A percentile compares a stretch with the other conserved stretches of the same genome.
Conservation (phyloP, 2,113 vertebrate genomes). For the Rhineura floridana region DNA sequence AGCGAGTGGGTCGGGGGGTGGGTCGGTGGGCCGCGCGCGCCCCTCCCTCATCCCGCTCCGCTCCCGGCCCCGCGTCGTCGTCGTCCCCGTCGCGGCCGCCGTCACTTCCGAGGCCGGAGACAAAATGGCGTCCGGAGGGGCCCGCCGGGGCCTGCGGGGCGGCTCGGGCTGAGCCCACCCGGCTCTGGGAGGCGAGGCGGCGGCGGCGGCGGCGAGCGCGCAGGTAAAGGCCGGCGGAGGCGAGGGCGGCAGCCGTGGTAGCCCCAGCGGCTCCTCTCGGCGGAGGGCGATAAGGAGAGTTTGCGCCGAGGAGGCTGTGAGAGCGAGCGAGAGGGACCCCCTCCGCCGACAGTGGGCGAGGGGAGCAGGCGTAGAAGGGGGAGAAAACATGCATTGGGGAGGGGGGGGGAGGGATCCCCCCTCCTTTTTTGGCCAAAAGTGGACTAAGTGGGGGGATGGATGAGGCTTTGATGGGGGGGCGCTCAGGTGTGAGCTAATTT, state of each 20-base stretch:
- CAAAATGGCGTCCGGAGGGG: conserved; percentile 75
- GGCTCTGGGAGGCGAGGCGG: background rate
- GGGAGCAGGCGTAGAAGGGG: background rate
- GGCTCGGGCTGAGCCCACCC: conserved; percentile 43
- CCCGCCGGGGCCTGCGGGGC: conserved; percentile 61
- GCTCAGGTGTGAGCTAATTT: too few relatives aligned
- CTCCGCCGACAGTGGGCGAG: too few relatives aligned
- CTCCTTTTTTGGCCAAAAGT: background rate
- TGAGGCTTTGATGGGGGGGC: too few relatives aligned
- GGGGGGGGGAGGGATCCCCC: background rate
- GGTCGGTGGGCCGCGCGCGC: background rate
- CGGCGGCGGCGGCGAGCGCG: background rate
- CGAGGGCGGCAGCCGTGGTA: background rate
- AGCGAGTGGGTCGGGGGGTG: too few relatives aligned
- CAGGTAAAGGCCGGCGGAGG: conserved; percentile 47
- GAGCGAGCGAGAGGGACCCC: too few relatives aligned
- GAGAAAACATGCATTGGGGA: background rate
- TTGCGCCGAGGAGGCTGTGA: too few relatives aligned
- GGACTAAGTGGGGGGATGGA: background rate
- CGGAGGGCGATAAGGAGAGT: too few relatives aligned
- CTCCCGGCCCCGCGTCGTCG: background rate
- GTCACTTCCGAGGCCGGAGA: conserved; percentile 65
- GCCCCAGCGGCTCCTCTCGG: too few relatives aligned
- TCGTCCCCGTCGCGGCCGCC: background rate
- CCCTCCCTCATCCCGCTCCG: too few relatives aligned